Evolutionary conservation across 2,888 invertebrate genomes (phyloP).

Genomic region (Drosophila neotestacea): DNA sequence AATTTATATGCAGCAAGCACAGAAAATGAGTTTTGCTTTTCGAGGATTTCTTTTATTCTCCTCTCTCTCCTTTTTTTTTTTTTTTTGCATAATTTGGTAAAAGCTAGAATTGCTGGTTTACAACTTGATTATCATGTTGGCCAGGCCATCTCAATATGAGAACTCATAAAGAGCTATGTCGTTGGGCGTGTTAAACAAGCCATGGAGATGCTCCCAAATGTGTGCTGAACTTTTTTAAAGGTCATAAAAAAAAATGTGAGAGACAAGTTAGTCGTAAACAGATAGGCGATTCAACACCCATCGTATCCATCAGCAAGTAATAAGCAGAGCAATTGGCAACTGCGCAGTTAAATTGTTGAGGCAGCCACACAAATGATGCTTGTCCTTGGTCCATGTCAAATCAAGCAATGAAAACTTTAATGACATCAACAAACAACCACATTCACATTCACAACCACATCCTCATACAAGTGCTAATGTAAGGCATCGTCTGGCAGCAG

Average conservation of each 20-base stretch:
- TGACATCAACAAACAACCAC: constrained; percentile 32
- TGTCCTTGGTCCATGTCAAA: constrained; percentile 37
- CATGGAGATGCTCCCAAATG: constrained; percentile 28
- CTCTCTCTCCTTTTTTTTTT: not conserved
- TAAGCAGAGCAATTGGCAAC: constrained; percentile 30
- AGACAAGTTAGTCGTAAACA: constrained; percentile 34
- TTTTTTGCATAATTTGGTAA: constrained; percentile 18
- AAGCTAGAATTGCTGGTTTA: not conserved
- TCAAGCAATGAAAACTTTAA: constrained; percentile 63
- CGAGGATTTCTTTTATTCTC: not conserved
- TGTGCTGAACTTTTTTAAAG: constrained; percentile 46
- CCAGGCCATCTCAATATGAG: constrained; percentile 23
- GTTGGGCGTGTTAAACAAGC: constrained; percentile 44
- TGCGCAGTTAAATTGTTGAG: constrained; percentile 36
- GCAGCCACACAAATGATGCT: constrained; percentile 39
- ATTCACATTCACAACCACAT: not conserved
- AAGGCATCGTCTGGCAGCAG: constrained; percentile 29
- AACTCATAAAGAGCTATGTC: constrained; percentile 25
- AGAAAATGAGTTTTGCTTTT: constrained; percentile 44
- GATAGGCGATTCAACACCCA: constrained; percentile 35
- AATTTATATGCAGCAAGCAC: constrained; percentile 68
- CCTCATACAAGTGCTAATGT: constrained; percentile 24
- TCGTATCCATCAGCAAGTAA: constrained; percentile 16
- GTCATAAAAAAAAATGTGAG: constrained; percentile 48
- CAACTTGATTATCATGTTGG: constrained; percentile 25